phyloP scores from a whole-genome alignment of 2,797 vertebrate genomes.

The Pseudochaenichthys georgianus region DNA sequence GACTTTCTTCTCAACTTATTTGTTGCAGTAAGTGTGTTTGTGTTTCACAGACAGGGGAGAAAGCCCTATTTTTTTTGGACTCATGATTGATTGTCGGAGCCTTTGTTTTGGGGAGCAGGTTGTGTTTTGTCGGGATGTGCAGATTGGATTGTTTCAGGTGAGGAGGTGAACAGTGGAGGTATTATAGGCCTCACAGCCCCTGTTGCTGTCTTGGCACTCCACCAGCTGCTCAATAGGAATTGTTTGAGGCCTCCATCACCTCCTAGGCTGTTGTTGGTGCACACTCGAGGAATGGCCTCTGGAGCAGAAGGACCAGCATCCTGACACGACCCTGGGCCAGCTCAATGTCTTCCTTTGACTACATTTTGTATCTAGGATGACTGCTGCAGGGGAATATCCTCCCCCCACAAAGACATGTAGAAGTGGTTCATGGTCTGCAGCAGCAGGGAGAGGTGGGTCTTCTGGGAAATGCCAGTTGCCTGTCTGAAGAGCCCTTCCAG shows the following conservation, averaged over 20 bases:
- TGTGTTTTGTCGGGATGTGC: constrained; percentile 30
- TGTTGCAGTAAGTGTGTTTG: background rate
- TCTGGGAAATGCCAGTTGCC: constrained; percentile 47
- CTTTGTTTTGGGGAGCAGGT: constrained; percentile 29
- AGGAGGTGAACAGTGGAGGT: constrained; percentile 40
- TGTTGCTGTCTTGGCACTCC: constrained; percentile 28
- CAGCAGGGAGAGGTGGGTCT: constrained; percentile 33
- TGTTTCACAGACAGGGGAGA: background rate
- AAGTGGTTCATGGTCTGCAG: constrained; percentile 62
- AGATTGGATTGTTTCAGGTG: constrained; percentile 44
- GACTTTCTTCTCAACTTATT: background rate
- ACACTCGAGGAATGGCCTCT: constrained; percentile 23
- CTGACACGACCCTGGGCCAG: constrained; percentile 17
- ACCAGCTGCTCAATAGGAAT: constrained; percentile 38
- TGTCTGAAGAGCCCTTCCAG: constrained; percentile 63
- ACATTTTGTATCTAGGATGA: constrained; percentile 12
- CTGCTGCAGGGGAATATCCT: constrained; percentile 15
- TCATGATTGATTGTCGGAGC: constrained; percentile 11
- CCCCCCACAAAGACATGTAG: constrained; percentile 36
- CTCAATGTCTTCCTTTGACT: constrained; percentile 19
- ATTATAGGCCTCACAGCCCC: constrained; percentile 48
- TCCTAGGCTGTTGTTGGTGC: constrained; percentile 31
- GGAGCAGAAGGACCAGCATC: constrained; percentile 11
- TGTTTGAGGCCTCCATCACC: constrained; percentile 29
- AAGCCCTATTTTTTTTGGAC: background rate